A percentile compares a stretch with the other conserved stretches of the same genome.
Evolutionary conservation across 2,888 invertebrate species (phyloP).

Genomic region (Brachylomia viminalis): DNA sequence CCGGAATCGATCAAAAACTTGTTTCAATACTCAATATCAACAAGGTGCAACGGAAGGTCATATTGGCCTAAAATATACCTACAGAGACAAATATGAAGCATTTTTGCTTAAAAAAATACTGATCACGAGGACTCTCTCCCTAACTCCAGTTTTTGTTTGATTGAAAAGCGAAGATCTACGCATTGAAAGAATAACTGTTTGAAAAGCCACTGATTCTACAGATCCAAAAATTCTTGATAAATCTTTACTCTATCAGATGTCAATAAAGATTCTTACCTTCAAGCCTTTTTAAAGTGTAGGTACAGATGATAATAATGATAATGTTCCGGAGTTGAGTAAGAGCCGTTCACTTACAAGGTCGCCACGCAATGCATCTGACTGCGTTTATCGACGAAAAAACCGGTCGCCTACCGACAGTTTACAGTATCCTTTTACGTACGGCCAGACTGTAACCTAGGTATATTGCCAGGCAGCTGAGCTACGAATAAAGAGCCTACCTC

Average conservation of each 20-base stretch:
- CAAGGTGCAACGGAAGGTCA: conserved; percentile 43
- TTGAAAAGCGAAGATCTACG: not conserved
- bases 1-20: conserved; percentile 49
- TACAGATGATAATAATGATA: conserved; percentile 46
- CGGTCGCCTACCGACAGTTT: conserved; percentile 42
- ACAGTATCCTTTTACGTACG: conserved; percentile 38
- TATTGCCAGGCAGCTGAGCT: conserved; percentile 15
- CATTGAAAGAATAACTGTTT: not conserved
- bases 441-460: conserved; percentile 23
- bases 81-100: not conserved
- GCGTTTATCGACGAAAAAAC: conserved; percentile 61
- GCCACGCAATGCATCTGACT: conserved; percentile 58
- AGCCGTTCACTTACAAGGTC: conserved; percentile 67
- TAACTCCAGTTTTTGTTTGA: not conserved
- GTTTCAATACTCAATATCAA: conserved; percentile 41
- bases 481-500: not conserved
- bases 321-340: conserved; percentile 57
- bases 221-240: not conserved
- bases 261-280: conserved; percentile 7
- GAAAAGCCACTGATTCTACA: not conserved
- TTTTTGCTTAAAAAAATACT: not conserved
- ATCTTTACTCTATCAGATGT: not conserved
- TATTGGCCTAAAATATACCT: conserved; percentile 9
- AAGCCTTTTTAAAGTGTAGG: conserved; percentile 1
- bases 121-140: not conserved